Evolutionary conservation across 2,888 invertebrate species (phyloP).

Genomic region (Trissolcus japonicus): DNA sequence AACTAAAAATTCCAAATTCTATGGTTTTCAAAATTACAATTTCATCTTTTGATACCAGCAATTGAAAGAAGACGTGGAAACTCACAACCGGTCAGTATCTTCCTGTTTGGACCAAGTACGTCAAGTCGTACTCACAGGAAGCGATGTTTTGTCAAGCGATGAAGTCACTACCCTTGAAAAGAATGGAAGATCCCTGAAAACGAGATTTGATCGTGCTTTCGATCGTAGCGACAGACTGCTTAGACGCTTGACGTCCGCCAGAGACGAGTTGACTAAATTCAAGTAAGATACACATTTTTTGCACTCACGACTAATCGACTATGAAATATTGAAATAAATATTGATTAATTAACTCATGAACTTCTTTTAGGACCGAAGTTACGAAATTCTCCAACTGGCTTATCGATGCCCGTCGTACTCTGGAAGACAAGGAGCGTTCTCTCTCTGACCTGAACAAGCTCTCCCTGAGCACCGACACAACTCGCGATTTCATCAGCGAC

Average conservation of each 20-base stretch:
- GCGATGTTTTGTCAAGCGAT: conserved; percentile 93
- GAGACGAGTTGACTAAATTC: conserved; percentile 93
- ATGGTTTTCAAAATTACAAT: neutral
- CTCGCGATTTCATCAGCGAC: conserved; percentile 92
- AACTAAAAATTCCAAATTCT: neutral
- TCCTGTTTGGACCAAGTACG: conserved; percentile 93
- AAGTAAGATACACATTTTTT: conserved; percentile 74
- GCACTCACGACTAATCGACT: neutral
- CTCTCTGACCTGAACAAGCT: conserved; percentile 86
- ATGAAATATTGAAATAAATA: neutral
- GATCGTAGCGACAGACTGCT: conserved; percentile 89
- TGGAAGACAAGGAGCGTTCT: conserved; percentile 91
- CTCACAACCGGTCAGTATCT: conserved; percentile 88
- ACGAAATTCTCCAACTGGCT: conserved; percentile 90
- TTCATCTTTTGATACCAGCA: conserved; percentile 78
- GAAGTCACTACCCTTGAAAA: conserved; percentile 92
- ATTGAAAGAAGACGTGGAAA: conserved; percentile 92
- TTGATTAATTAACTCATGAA: neutral
- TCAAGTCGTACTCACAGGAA: conserved; percentile 91
- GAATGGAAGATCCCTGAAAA: conserved; percentile 88
- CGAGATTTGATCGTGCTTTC: conserved; percentile 87
- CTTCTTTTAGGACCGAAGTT: conserved; percentile 82
- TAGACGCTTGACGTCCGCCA: conserved; percentile 85
- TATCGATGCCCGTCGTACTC: conserved; percentile 85
- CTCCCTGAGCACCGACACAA: conserved; percentile 85